A percentile compares a stretch with the other conserved stretches of the same genome.
Evolutionary conservation across 1,140 invertebrate genomes (phyloP).

Genomic region (Campodea augens): DNA sequence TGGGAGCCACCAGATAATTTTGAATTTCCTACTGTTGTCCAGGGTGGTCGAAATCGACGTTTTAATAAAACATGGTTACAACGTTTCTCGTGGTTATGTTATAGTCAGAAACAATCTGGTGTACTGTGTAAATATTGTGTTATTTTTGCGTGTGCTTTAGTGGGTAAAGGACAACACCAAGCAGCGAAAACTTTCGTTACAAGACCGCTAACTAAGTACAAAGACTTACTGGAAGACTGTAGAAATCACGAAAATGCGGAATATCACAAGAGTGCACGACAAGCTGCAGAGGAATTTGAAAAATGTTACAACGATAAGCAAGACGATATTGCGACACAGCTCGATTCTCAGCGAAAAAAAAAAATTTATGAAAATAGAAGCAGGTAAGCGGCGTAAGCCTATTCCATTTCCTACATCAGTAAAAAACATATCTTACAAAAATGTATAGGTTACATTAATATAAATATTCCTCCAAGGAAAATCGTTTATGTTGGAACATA

Average conservation of each 20-base stretch:
- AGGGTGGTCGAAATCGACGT: too few relatives aligned
- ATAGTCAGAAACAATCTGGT: too few relatives aligned
- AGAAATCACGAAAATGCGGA: not conserved
- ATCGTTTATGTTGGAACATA: too few relatives aligned
- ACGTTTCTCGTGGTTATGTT: too few relatives aligned
- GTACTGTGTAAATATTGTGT: not conserved
- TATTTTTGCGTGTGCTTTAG: not conserved
- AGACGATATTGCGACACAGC: not conserved
- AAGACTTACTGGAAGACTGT: not conserved
- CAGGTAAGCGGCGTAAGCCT: too few relatives aligned
- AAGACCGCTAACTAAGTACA: not conserved
- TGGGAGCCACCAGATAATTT: too few relatives aligned
- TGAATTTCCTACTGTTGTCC: too few relatives aligned
- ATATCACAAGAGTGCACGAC: not conserved
- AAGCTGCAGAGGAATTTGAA: not conserved
- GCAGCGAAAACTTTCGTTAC: not conserved
- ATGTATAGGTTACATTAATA: too few relatives aligned
- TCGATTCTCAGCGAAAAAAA: not conserved
- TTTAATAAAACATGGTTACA: too few relatives aligned
- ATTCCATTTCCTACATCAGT: too few relatives aligned
- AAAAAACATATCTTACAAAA: too few relatives aligned
- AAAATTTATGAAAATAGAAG: not conserved
- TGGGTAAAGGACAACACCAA: not conserved
- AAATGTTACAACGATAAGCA: not conserved
- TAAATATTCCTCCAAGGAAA: too few relatives aligned